A percentile compares a stretch with the other conserved stretches of the same genome.
phyloP scores from a whole-genome alignment of 1,140 invertebrate species.

The Drosophila miranda region DNA sequence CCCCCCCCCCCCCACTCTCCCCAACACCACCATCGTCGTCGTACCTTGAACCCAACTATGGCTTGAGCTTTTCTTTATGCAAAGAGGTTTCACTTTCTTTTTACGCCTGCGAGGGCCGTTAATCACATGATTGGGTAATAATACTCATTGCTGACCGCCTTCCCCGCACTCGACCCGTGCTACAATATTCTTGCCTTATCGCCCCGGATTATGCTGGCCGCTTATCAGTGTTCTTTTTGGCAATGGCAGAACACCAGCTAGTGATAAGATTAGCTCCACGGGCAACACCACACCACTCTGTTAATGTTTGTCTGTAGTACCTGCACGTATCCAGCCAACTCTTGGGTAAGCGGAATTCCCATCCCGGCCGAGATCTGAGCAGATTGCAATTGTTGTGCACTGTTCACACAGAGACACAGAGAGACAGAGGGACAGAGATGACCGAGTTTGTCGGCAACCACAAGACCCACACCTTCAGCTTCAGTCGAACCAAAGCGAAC shows the following conservation, averaged over 20 bases:
- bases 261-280: conserved; percentile 29
- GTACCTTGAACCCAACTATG: conserved; percentile 60
- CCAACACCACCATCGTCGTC: conserved; percentile 14
- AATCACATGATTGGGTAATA: conserved; percentile 73
- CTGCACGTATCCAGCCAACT: conserved; percentile 5
- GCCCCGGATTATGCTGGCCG: conserved; percentile 34
- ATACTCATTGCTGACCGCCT: conserved; percentile 5
- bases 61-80: conserved; percentile 24
- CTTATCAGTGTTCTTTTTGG: conserved; percentile 41
- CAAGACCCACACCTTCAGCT: conserved; percentile 11
- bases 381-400: conserved; percentile 44
- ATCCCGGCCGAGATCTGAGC: conserved; percentile 24
- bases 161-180: background rate
- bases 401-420: conserved; percentile 58
- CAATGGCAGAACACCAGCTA: conserved; percentile 5
- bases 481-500: conserved; percentile 1
- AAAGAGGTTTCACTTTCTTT: conserved; percentile 56
- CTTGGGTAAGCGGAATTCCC: conserved; percentile 21
- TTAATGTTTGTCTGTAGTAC: conserved; percentile 18
- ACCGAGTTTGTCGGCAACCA: conserved; percentile 44
- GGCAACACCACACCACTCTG: conserved; percentile 5
- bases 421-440: conserved; percentile 1
- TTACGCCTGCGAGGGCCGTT: conserved; percentile 40
- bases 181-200: conserved; percentile 40
- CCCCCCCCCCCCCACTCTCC: conserved; percentile 1